Percentiles rank a stretch among this genome's conserved stretches.
These are phyloP conservation scores for Cherax destructor DNA, from an alignment of 1,140 invertebrate genomes.

Conservation along the genomic window DNA sequence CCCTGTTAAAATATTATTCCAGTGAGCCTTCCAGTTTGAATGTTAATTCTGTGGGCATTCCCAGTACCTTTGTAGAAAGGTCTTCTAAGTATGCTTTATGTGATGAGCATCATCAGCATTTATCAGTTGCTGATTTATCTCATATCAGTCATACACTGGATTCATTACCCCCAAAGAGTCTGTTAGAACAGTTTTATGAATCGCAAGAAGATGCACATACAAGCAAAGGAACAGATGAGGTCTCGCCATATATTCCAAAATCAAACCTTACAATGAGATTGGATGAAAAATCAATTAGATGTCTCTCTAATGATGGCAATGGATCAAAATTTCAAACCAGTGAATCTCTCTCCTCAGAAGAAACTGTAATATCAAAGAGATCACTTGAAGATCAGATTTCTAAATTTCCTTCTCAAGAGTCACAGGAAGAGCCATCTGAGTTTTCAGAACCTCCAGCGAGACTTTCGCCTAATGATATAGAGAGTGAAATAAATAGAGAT, in stretches of 20 bases:
- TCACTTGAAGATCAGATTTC: conserved; percentile 62
- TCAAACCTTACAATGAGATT: not conserved
- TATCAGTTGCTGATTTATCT: not conserved
- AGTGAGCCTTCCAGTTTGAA: conserved; percentile 18
- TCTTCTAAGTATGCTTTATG: not conserved
- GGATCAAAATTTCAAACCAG: conserved; percentile 58
- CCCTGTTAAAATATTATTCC: conserved; percentile 9
- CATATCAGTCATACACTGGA: not conserved
- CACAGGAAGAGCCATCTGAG: conserved; percentile 46
- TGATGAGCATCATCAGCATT: not conserved
- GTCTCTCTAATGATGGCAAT: conserved; percentile 25
- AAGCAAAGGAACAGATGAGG: not conserved
- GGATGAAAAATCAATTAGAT: conserved; percentile 22
- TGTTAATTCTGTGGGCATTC: conserved; percentile 33
- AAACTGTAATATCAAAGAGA: conserved; percentile 63
- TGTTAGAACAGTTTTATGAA: not conserved
- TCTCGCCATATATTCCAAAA: not conserved
- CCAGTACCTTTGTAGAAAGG: conserved; percentile 11
- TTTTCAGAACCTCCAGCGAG: not conserved
- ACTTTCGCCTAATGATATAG: not conserved
- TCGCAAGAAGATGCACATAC: not conserved
- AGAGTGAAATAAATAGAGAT: not conserved
- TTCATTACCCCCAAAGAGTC: not conserved
- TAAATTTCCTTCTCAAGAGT: conserved; percentile 39
- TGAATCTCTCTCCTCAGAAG: conserved; percentile 69